Evolutionary conservation across 2,888 invertebrate species (phyloP), one percentile per base, ranked within the genome.

Genomic region (Dolichomitus sp.): DNA sequence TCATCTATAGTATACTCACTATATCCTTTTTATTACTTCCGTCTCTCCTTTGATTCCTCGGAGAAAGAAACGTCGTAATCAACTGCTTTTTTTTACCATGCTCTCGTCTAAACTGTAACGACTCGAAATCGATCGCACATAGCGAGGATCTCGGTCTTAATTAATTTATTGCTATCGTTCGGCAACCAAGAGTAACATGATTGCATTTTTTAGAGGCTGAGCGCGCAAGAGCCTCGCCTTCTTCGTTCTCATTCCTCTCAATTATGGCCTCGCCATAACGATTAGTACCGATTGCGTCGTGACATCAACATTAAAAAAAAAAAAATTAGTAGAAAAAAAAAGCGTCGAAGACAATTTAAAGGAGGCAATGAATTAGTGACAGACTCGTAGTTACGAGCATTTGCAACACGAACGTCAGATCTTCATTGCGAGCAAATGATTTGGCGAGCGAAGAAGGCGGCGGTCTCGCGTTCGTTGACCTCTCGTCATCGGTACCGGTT

Each of bases 401-500:
- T 7, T 68, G n/a, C 45, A 42, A 17, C 50, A 37, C 42, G n/a
- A 61, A 65, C 66, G 33, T 14, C 57, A 23, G 37, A 40, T 59
- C 57, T 12, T 66, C 48, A 33, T n/a, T 17, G 61, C 19, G 17
- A 33, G 14, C 27, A 45, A 59, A 81, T 79, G 81, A 83, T 83
- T 75, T 77, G 77, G 77, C 74, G 80, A 75, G 80, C 76, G 82
- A 80, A 81, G 80, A 81, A 80, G 27, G 40, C 54, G 72, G 50
- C 52, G 76, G 30, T 80, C 74, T 72, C 73, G 68, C 57, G 75
- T 83, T 66, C 79, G 75, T 76, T 68, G 70, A 79, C 27, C 59
- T 73, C 61, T 73, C 48, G 45, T 73, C 73, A 50, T 61, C 61
- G 73, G 61, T 42, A 76, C 52, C 79, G 52, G 59, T 40, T 75